A percentile compares a stretch with the other conserved stretches of the same genome.
Evolutionary conservation across 1,140 invertebrate genomes (phyloP).

Genomic region (Chionoecetes opilio): DNA sequence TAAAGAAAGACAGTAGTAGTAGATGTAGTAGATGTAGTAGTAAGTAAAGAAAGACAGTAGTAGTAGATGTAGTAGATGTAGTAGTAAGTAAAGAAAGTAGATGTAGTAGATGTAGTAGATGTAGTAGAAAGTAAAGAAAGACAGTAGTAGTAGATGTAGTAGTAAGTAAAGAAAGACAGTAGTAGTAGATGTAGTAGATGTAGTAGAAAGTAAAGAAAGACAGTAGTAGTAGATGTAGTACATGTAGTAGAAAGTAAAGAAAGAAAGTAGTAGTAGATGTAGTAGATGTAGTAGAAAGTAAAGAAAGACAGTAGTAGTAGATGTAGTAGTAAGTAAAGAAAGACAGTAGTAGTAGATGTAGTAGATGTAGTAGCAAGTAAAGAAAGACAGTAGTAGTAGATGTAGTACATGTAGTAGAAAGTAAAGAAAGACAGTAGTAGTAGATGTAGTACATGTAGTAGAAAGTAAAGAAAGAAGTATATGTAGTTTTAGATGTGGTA

Average conservation of each 20-base stretch:
- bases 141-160: not conserved
- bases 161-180: not conserved
- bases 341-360: not conserved
- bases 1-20: not conserved
- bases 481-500: not conserved
- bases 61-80: constrained; percentile 29
- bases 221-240: constrained; percentile 29
- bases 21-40: not conserved
- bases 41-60: not conserved
- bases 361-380: not conserved
- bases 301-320: not conserved
- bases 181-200: not conserved
- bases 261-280: not conserved
- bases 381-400: constrained; percentile 29
- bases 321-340: not conserved
- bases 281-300: not conserved
- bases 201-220: too few relatives aligned
- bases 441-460: not conserved
- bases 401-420: constrained; percentile 16
- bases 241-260: not conserved
- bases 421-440: not conserved
- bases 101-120: not conserved
- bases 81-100: not conserved
- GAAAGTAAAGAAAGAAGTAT: not conserved
- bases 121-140: too few relatives aligned